Evolutionary conservation across 2,113 vertebrate species (phyloP).

Genomic region (Prionailurus bengalensis): DNA sequence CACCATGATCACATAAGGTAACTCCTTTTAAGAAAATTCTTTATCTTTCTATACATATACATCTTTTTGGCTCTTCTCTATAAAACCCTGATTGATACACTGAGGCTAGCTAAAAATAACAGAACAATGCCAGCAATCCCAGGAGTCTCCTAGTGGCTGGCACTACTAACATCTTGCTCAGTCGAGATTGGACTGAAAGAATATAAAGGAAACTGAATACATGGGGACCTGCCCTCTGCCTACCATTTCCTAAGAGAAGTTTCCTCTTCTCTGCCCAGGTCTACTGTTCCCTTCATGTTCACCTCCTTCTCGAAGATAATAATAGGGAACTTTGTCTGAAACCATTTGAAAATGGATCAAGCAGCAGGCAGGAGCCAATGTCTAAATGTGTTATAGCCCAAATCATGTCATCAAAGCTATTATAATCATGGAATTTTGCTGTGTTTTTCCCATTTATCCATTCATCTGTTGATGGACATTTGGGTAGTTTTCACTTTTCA

Average conservation of each 20-base stretch:
- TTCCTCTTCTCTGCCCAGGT: neutral
- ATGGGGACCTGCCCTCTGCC: neutral
- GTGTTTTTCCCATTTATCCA: neutral
- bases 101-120: neutral
- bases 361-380: neutral
- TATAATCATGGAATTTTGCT: neutral
- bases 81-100: neutral
- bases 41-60: neutral
- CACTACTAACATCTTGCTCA: neutral
- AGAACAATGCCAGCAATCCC: neutral
- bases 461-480: slow-evolving; percentile 6
- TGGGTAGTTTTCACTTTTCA: neutral
- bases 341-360: neutral
- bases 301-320: neutral
- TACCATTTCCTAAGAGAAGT: neutral
- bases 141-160: neutral
- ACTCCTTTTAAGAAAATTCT: neutral
- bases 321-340: neutral
- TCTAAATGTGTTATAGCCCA: neutral
- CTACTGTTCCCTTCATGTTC: neutral
- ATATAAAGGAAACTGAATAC: neutral
- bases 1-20: neutral
- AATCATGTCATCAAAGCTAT: neutral
- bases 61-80: neutral
- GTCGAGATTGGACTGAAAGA: neutral